These are phyloP conservation scores for Harpagus bidentatus DNA, from an alignment of 2,113 vertebrate species.

Conservation along the genomic window DNA sequence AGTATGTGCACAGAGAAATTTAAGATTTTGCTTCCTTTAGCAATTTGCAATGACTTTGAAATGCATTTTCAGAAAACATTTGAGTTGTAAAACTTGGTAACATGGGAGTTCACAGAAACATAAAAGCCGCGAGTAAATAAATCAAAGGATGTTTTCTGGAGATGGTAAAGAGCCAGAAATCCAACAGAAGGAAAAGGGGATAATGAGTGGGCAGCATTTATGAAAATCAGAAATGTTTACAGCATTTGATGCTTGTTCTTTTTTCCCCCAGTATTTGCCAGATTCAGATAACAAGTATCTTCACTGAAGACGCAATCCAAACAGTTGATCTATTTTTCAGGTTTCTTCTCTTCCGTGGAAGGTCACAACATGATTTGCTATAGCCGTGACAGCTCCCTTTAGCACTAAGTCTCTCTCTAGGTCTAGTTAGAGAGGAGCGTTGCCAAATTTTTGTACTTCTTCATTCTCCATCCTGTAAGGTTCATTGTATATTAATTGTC, in stretches of 20 bases:
- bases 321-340: not conserved
- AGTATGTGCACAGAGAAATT: not conserved
- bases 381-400: not conserved
- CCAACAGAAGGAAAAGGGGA: not conserved
- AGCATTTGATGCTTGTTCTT: not conserved
- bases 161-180: not conserved
- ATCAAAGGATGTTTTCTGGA: not conserved
- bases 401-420: not conserved
- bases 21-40: not conserved
- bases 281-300: not conserved
- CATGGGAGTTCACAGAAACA: not conserved
- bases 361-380: not conserved
- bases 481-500: constrained; percentile 17
- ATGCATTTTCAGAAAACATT: not conserved
- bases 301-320: not conserved
- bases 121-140: not conserved
- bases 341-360: not conserved
- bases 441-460: constrained; percentile 13
- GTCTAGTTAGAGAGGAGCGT: not conserved
- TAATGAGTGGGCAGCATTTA: not conserved
- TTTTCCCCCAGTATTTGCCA: not conserved
- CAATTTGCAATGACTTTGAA: constrained; percentile 1
- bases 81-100: not conserved
- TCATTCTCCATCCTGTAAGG: not conserved
- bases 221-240: constrained; percentile 14